A percentile compares a stretch with the other conserved stretches of the same genome.
Conservation (phyloP, 1,140 invertebrate species). For the Drosophila equinoxialis region DNA sequence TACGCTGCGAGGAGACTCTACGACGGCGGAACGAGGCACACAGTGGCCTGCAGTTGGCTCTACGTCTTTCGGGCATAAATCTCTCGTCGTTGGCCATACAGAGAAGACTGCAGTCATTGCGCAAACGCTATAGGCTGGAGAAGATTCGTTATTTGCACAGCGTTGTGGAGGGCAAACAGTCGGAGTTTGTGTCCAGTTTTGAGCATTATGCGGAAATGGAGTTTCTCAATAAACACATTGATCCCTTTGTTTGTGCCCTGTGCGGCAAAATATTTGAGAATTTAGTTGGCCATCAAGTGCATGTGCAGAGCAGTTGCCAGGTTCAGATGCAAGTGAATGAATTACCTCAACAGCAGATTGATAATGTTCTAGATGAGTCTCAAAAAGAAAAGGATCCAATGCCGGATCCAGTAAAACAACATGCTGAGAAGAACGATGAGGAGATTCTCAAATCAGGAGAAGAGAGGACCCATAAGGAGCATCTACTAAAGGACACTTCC, state of each 20-base stretch:
- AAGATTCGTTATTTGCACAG: constrained; percentile 71
- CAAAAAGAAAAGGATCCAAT: background rate
- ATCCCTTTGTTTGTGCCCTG: constrained; percentile 68
- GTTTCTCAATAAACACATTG: constrained; percentile 74
- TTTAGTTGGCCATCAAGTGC: constrained; percentile 50
- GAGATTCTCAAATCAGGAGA: background rate
- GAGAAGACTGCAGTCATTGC: constrained; percentile 57
- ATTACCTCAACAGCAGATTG: background rate
- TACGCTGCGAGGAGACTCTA: constrained; percentile 35
- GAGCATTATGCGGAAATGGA: constrained; percentile 68
- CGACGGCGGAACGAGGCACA: constrained; percentile 38
- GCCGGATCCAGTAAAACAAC: background rate
- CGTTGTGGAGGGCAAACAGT: constrained; percentile 59
- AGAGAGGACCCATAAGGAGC: no score
- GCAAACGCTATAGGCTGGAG: constrained; percentile 70
- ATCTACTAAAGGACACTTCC: background rate
- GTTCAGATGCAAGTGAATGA: background rate
- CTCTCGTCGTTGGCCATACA: constrained; percentile 61
- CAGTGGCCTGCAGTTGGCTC: constrained; percentile 43
- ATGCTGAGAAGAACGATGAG: background rate
- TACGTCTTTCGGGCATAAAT: constrained; percentile 49
- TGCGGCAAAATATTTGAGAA: constrained; percentile 75
- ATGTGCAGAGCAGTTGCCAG: constrained; percentile 58
- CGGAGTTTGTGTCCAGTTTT: constrained; percentile 54
- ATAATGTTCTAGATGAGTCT: background rate